Evolutionary conservation across 2,888 invertebrate genomes (phyloP), one percentile per base, ranked within the genome.

Genomic region (Pharmacophagus antenor): DNA sequence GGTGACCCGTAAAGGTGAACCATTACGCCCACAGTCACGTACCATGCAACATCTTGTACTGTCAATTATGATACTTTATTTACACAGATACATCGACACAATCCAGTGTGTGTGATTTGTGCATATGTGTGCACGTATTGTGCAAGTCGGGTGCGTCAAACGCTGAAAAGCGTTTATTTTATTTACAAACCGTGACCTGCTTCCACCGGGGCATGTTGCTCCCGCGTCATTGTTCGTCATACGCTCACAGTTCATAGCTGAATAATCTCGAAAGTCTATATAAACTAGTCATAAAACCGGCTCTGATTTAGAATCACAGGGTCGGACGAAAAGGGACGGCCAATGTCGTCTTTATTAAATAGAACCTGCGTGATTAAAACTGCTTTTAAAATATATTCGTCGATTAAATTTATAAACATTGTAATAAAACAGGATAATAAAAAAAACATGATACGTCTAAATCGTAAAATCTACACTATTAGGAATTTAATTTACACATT

Each of bases 131-230:
- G 49, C 27, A 18, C 10, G 18, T 23, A 18, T 48, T 8, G 15
- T 31, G 31, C 15, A 1, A 31, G 12, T 31, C 31, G 12, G 25
- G 37, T 67, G 51, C 58, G 60, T 61, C 63, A 65, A 64, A 64
- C 58, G 62, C 62, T 65, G 65, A 71, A 70, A 61, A 60, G 62
- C 61, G 58, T 67, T 65, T 63, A 67, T 69, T 68, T 73, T 73
- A 70, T 79, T 76, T 73, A 67, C 72, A 71, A 79, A 80, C 79
- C 82, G 74, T 82, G 82, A 83, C 83, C 80, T 72, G 75, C 70
- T 78, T 81, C 74, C 76, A 67, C 65, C 63, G 23, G n/a, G 46
- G 51, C 37, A 48, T 62, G 61, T 68, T 61, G 54, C 27, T 41
- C 53, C 48, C 41, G 42, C 58, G 48, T 61, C 49, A 62, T 44